Evolutionary conservation across 2,888 invertebrate species (phyloP).

Genomic region (Aspidiotus rigidus): DNA sequence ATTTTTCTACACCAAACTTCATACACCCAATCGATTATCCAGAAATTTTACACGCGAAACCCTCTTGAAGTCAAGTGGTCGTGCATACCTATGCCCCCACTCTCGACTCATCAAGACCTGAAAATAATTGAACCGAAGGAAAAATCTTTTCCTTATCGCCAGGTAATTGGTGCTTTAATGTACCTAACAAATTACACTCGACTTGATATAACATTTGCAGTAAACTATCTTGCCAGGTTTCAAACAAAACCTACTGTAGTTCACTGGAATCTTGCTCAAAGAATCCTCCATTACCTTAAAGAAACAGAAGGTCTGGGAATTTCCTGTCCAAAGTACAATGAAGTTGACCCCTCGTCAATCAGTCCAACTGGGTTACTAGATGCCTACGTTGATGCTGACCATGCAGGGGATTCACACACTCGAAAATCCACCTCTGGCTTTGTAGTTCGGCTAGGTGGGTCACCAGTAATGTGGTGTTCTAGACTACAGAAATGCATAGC

Average conservation of each 20-base stretch:
- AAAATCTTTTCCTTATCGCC: slow-evolving; percentile 1
- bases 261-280: background rate
- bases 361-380: background rate
- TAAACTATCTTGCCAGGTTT: background rate
- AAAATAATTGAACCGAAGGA: background rate
- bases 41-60: background rate
- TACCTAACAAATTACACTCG: slow-evolving; percentile 2
- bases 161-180: background rate
- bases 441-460: background rate
- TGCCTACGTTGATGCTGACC: slow-evolving; percentile 2
- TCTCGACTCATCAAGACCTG: background rate
- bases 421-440: background rate
- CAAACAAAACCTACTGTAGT: background rate
- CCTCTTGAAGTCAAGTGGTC: background rate
- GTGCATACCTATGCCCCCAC: background rate
- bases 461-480: background rate
- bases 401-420: background rate
- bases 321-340: background rate
- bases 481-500: background rate
- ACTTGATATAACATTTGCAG: background rate
- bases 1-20: background rate
- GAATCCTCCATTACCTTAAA: background rate
- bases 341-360: background rate
- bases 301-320: background rate
- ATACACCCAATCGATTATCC: background rate